phyloP scores from a whole-genome alignment of 2,113 vertebrate species.

The Acrocephalus arundinaceus region DNA sequence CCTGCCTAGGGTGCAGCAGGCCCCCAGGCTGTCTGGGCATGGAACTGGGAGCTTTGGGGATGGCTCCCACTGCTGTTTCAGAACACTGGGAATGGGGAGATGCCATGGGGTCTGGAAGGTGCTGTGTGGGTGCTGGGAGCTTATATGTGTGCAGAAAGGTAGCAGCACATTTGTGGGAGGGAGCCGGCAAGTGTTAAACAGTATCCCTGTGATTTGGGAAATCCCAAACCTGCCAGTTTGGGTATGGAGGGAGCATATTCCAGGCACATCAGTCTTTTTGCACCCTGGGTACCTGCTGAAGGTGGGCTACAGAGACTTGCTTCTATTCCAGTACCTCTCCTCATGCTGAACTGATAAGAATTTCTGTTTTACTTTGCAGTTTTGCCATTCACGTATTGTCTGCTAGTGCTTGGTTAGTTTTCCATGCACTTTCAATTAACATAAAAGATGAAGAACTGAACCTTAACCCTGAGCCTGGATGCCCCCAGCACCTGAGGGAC shows the following conservation, averaged over 20 bases:
- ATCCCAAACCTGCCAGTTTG: background rate
- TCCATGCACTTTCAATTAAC: background rate
- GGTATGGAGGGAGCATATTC: background rate
- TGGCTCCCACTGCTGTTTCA: background rate
- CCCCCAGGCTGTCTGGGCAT: background rate
- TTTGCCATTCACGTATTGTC: background rate
- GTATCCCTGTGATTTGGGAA: background rate
- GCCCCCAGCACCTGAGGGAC: background rate
- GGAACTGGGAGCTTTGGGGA: background rate
- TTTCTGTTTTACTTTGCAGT: background rate
- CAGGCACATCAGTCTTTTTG: accelerated
- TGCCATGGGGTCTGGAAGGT: background rate
- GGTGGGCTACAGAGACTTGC: background rate
- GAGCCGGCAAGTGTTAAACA: background rate
- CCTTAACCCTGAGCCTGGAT: background rate
- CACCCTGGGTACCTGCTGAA: background rate
- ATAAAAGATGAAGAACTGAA: background rate
- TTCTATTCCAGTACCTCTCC: accelerated
- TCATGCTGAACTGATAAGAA: background rate
- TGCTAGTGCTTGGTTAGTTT: background rate
- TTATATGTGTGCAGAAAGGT: background rate
- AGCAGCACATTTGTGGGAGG: background rate
- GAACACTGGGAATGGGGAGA: background rate
- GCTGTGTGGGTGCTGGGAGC: background rate
- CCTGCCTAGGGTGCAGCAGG: background rate